Base-by-base conservation (phyloP, 2,888 invertebrate species). In the Eilema depressum region DNA sequence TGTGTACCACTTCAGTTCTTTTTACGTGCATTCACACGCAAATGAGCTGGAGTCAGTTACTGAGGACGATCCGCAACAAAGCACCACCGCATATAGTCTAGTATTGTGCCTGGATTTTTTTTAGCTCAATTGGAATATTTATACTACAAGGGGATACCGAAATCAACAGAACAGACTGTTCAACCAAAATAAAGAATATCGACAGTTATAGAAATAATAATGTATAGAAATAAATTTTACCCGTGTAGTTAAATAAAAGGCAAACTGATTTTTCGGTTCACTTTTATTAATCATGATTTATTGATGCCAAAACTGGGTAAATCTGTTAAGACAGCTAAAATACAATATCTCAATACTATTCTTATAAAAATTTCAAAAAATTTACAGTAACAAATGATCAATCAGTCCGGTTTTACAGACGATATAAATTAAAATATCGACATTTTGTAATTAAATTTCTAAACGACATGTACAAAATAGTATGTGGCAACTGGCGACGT, bases 401-500 rank as follows among this genome's bases (percentile, higher is more conserved):
- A 28, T 3, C 20, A 28, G 10, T 2, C n/a, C 5, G 3, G 20
- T 25, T 63, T 17, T 23, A n/a, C 23, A 11, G 23, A 2, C 17
- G 30, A 2, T 17, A n/a, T 11, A 5, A 30, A 1, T 3, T 8
- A 60, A 28, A 11, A 14, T 28, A 28, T 11, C 30, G 11, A 20
- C 7, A 61, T 7, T 62, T 30, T 37, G 10, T 63, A 37, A 23
- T 26, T 47, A 28, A 28, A 28, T 25, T 65, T 37, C 7, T 25
- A 41, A 20, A 63, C 25, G 14, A 14, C n/a, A 30, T 25, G 11
- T 66, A 25, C 25, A 10, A 33, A 65, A 65, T 10, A 33, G 56
- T 30, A 37, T 57, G 66, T 66, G 66, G 66, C 57, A 66, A 66
- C 25, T 37, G 64, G 64, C 28, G 53, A 65, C 47, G 56, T 26